Conservation (phyloP, 2,113 vertebrate genomes). For the Progne subis region DNA sequence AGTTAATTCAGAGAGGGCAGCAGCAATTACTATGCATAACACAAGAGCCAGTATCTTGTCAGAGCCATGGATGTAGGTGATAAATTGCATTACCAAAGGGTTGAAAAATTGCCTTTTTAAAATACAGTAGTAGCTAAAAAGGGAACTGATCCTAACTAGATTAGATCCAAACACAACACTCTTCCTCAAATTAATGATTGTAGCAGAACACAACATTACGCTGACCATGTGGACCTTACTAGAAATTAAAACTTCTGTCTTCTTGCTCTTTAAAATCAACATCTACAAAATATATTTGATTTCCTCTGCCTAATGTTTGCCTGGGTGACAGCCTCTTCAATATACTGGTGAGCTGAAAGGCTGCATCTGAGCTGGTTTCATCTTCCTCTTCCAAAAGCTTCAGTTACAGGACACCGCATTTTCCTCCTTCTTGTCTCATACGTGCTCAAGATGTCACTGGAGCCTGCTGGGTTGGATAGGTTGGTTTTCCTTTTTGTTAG, state of each 20-base stretch:
- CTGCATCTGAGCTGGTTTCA: background rate
- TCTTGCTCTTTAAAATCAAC: background rate
- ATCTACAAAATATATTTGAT: background rate
- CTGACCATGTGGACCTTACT: background rate
- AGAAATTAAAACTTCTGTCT: background rate
- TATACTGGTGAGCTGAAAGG: background rate
- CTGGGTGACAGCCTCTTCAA: background rate
- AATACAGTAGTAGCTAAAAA: constrained; percentile 58
- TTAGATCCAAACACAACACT: constrained; percentile 5
- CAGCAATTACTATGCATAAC: constrained; percentile 48
- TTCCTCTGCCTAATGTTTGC: background rate
- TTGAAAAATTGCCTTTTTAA: constrained; percentile 63
- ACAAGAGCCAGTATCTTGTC: constrained; percentile 18
- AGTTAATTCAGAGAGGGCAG: constrained; percentile 19
- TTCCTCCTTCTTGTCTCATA: background rate
- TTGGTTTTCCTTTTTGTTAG: background rate
- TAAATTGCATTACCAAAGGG: constrained; percentile 41
- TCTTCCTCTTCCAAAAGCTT: background rate
- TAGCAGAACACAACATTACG: background rate
- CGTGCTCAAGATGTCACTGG: background rate
- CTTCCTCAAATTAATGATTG: background rate
- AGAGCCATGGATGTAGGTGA: constrained; percentile 33
- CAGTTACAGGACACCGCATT: background rate
- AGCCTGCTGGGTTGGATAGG: background rate
- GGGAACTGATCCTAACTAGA: constrained; percentile 38